Conservation (phyloP, 2,888 invertebrate species). For the Lasioglossum oenotherae region DNA sequence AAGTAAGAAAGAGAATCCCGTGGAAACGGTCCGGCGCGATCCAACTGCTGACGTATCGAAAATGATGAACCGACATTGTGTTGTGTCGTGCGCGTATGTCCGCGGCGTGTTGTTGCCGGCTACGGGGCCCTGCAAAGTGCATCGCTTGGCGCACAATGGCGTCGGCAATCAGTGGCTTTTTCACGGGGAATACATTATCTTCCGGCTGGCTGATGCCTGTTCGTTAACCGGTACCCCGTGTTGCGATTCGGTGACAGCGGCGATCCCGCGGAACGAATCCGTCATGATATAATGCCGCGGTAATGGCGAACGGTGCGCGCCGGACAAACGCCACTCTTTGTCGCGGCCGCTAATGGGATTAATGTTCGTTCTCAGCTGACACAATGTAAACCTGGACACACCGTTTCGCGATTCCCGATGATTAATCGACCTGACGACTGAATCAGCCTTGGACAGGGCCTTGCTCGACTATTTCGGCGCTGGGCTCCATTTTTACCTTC, state of each 20-base stretch:
- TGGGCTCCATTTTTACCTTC: neutral
- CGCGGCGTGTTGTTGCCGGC: neutral
- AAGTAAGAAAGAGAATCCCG: neutral
- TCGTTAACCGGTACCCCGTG: slow-evolving; percentile 46
- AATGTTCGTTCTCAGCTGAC: slow-evolving; percentile 45
- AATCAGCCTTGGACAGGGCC: neutral
- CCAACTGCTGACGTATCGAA: slow-evolving; percentile 40
- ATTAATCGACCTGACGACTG: slow-evolving; percentile 26
- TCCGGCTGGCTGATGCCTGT: slow-evolving; percentile 32
- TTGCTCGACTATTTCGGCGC: neutral
- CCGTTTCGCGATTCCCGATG: slow-evolving; percentile 32
- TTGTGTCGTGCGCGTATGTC: slow-evolving; percentile 16
- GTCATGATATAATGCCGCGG: slow-evolving; percentile 67
- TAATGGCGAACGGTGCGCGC: slow-evolving; percentile 64
- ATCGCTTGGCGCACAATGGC: slow-evolving; percentile 46
- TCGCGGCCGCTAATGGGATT: slow-evolving; percentile 65
- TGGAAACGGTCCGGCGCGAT: neutral
- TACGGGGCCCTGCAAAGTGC: slow-evolving; percentile 26
- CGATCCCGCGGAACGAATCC: slow-evolving; percentile 70
- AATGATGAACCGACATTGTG: slow-evolving; percentile 48
- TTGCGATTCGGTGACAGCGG: slow-evolving; percentile 70
- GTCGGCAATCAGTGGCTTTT: slow-evolving; percentile 52
- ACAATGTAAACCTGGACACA: slow-evolving; percentile 42
- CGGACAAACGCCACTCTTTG: slow-evolving; percentile 60
- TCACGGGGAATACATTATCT: slow-evolving; percentile 54